Conservation (phyloP, 2,888 invertebrate genomes). For the Slavum lentiscoides region DNA sequence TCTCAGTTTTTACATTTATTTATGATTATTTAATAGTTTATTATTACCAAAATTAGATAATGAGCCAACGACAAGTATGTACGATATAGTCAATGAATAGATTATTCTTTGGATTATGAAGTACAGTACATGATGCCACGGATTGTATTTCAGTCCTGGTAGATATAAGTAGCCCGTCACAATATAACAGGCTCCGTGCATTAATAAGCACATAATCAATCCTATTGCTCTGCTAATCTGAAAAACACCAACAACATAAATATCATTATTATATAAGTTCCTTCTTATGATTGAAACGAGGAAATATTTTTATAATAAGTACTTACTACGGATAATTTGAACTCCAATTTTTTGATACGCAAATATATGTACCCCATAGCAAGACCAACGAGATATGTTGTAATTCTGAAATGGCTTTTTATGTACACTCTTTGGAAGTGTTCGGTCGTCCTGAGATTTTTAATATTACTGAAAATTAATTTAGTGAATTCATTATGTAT, state of each 20-base stretch:
- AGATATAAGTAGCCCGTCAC: constrained; percentile 28
- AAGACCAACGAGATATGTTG: constrained; percentile 57
- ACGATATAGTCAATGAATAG: constrained; percentile 15
- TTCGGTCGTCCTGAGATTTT: constrained; percentile 19
- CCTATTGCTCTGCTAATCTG: constrained; percentile 15
- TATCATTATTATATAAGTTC: no score
- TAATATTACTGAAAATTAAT: constrained; percentile 11
- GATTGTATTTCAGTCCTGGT: constrained; percentile 10
- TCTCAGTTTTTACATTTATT: no score
- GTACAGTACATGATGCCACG: constrained; percentile 19
- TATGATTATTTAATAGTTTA: background rate
- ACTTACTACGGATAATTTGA: constrained; percentile 18
- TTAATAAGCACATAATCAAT: background rate
- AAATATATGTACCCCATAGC: constrained; percentile 55
- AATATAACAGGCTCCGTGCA: background rate
- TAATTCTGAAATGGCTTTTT: constrained; percentile 57
- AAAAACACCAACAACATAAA: background rate
- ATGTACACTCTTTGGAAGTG: constrained; percentile 55
- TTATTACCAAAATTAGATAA: constrained; percentile 22
- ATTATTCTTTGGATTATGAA: constrained; percentile 26
- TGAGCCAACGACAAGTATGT: constrained; percentile 17
- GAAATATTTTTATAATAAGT: background rate
- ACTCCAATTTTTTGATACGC: constrained; percentile 49
- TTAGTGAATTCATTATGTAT: background rate
- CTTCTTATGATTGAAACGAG: background rate